Evolutionary conservation across 1,140 invertebrate species (phyloP), one percentile per base, ranked within the genome.

Genomic region (Lordiphosa collinella): DNA sequence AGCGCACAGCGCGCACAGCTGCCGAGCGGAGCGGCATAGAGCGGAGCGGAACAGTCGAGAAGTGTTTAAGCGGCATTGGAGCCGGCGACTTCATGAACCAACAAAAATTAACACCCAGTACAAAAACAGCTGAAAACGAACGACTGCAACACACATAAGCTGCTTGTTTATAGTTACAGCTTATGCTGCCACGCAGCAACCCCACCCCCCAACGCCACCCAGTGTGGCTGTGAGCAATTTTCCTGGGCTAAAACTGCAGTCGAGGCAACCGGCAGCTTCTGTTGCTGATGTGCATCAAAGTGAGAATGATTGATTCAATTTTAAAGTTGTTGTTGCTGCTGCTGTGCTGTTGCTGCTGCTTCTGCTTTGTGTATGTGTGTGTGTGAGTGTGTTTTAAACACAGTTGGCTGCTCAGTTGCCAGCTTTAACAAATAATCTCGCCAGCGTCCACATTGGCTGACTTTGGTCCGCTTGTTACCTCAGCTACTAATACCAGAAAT

Each of bases 301-400:
- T 87, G 84, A 84, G 84, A 87, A 87, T 87, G 84, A 87, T 87
- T 86, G 84, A 87, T 87, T 86, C 84, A 87, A 87, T 78, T 87
- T 87, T 86, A 84, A 87, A 87, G 75, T 84, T 87, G 64, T 86
- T 68, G 54, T 41, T 64, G 36, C 34, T 38, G 31, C 32, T 32
- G 16, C 70, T 86, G 56, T 62, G 32, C 16, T 25, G 11, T 14
- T 44, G 41, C 62, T 44, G 13, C 29, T 31, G 56, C n/a, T n/a
- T n/a, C n/a, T n/a, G n/a, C n/a, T n/a, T n/a, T n/a, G n/a, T n/a
- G n/a, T n/a, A n/a, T n/a, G n/a, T n/a, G n/a, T 43, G 50, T 41
- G 52, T 49, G 58, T 62, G 43, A 59, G 54, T 78, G 51, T 37
- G 49, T 74, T 54, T 68, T 63, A 55, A 75, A 41, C 57, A 62